Evolutionary conservation across 2,888 invertebrate species (phyloP).

Genomic region (Mythimna lalbum): DNA sequence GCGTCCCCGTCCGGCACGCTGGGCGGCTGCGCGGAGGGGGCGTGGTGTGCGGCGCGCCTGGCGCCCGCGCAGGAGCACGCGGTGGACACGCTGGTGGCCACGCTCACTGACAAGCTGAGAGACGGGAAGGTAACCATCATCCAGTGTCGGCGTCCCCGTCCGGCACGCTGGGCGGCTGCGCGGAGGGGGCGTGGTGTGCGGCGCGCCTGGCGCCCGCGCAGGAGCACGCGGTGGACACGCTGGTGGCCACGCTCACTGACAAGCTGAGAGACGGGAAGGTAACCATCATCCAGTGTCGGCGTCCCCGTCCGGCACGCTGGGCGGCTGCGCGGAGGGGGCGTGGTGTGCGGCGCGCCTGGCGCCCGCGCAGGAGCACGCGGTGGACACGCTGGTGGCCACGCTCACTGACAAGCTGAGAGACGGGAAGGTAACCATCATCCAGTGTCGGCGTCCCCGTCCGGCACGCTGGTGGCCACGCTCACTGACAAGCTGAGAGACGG

Average conservation of each 20-base stretch:
- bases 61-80: constrained; percentile 9
- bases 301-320: background rate
- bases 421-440: constrained; percentile 79
- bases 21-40: constrained; percentile 4
- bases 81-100: constrained; percentile 12
- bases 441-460: too few relatives aligned
- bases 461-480: constrained; percentile 12
- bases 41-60: background rate
- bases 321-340: constrained; percentile 4
- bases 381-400: constrained; percentile 13
- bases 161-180: background rate
- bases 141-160: constrained; percentile 4
- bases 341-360: background rate
- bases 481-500: constrained; percentile 66
- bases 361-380: constrained; percentile 7
- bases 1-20: background rate
- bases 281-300: constrained; percentile 7
- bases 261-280: constrained; percentile 77
- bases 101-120: constrained; percentile 2
- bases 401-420: constrained; percentile 3
- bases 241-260: constrained; percentile 10
- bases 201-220: background rate
- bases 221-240: constrained; percentile 10
- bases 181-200: background rate
- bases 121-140: constrained; percentile 79